Evolutionary conservation across 2,113 vertebrate genomes (phyloP).

Genomic region (Noctilio leporinus): DNA sequence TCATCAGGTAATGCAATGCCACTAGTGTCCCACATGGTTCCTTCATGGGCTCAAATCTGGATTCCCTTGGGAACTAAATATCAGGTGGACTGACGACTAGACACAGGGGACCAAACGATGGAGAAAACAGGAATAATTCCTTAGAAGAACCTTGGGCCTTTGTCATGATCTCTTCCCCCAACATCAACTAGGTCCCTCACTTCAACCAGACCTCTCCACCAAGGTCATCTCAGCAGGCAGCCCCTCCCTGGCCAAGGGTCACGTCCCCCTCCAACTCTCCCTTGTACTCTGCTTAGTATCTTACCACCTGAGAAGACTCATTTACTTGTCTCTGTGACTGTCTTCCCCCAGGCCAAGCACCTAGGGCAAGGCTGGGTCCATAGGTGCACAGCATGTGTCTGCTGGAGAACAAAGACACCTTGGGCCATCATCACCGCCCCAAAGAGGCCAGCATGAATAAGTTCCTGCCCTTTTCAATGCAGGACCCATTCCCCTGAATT

Average conservation of each 20-base stretch:
- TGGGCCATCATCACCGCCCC: neutral
- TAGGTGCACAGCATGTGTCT: neutral
- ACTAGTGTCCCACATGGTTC: neutral
- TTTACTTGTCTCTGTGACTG: neutral
- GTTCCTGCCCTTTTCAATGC: too few species aligned
- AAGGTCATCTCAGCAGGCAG: neutral
- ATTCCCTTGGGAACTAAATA: neutral
- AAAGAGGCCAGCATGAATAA: neutral
- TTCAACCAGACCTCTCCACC: neutral
- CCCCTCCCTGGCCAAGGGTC: neutral
- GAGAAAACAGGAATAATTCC: neutral
- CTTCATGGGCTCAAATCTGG: neutral
- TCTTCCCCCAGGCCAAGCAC: neutral
- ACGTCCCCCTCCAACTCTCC: accelerated
- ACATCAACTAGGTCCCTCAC: neutral
- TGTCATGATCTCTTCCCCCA: neutral
- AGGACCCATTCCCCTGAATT: neutral
- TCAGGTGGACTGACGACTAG: neutral
- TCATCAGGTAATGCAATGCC: neutral
- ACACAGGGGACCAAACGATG: neutral
- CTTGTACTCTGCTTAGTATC: neutral
- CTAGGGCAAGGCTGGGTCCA: neutral
- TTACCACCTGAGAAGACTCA: neutral
- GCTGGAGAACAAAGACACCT: neutral
- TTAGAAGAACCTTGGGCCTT: neutral